phyloP scores from a whole-genome alignment of 1,140 invertebrate species.

The Lerema accius region DNA sequence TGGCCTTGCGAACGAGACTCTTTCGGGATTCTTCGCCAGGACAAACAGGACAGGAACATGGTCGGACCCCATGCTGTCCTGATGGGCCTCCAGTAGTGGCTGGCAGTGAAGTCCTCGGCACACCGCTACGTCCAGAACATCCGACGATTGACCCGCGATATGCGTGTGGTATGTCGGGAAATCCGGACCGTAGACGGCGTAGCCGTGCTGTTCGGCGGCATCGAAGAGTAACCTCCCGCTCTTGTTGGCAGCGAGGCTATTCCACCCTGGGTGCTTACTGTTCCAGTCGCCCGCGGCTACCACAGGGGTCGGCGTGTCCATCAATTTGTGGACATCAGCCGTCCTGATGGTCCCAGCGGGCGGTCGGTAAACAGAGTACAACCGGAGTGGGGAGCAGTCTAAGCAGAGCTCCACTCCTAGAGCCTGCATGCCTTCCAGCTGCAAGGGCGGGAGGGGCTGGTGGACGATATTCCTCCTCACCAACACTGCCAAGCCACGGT shows the following conservation, averaged over 20 bases:
- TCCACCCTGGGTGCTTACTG: conserved; percentile 29
- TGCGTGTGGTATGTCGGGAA: no score
- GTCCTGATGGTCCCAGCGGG: neutral
- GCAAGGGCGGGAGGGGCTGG: neutral
- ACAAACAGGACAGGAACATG: no score
- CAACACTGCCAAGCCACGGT: no score
- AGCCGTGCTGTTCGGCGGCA: neutral
- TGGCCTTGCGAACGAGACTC: no score
- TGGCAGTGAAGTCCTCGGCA: neutral
- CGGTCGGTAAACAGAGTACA: conserved; percentile 33
- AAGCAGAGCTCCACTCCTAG: neutral
- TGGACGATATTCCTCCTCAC: no score
- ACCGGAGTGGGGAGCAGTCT: neutral
- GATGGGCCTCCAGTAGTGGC: neutral
- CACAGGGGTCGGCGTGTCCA: conserved; percentile 19
- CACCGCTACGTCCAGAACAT: conserved; percentile 13
- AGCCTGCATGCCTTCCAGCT: neutral
- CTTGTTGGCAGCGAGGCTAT: neutral
- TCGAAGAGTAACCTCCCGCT: neutral
- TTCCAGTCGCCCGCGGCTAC: conserved; percentile 40
- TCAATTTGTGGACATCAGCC: conserved; percentile 17
- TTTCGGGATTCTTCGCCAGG: no score
- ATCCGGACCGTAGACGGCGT: conserved; percentile 10
- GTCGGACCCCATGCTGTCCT: conserved; percentile 23
- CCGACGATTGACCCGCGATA: no score